phyloP scores from a whole-genome alignment of 2,888 invertebrate species.

The Drosophila mulleri region DNA sequence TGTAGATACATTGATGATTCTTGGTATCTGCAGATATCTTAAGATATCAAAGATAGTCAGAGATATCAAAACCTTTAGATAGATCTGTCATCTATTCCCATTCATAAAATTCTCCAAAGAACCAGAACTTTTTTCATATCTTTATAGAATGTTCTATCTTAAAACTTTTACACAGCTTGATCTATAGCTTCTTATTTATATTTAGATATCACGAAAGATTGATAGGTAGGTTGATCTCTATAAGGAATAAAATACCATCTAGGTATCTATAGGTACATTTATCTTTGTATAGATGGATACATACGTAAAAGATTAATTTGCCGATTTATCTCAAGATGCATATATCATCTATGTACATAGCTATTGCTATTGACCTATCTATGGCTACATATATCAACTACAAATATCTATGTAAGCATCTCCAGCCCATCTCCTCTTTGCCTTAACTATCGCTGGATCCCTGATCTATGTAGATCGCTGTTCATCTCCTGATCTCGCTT shows the following conservation, averaged over 20 bases:
- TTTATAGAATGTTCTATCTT: neutral
- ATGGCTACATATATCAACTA: neutral
- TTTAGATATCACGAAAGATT: no score
- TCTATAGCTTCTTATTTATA: no score
- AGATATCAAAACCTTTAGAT: neutral
- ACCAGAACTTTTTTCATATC: no score
- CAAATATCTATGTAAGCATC: neutral
- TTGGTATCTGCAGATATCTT: neutral
- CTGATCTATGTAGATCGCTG: neutral
- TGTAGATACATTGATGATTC: neutral
- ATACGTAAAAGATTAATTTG: neutral
- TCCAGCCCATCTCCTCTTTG: neutral
- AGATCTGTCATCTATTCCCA: no score
- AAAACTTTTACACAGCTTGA: neutral
- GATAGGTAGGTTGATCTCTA: neutral
- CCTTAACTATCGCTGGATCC: neutral
- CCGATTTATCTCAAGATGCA: neutral
- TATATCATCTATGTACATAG: neutral
- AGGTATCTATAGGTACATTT: neutral
- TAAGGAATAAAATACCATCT: neutral
- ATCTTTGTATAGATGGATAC: neutral
- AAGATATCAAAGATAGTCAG: neutral
- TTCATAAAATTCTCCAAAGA: no score
- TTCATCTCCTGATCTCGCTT: neutral
- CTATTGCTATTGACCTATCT: neutral